A percentile compares a stretch with the other conserved stretches of the same genome.
Conservation (phyloP, 2,113 vertebrate species). For the Xyrauchen texanus region DNA sequence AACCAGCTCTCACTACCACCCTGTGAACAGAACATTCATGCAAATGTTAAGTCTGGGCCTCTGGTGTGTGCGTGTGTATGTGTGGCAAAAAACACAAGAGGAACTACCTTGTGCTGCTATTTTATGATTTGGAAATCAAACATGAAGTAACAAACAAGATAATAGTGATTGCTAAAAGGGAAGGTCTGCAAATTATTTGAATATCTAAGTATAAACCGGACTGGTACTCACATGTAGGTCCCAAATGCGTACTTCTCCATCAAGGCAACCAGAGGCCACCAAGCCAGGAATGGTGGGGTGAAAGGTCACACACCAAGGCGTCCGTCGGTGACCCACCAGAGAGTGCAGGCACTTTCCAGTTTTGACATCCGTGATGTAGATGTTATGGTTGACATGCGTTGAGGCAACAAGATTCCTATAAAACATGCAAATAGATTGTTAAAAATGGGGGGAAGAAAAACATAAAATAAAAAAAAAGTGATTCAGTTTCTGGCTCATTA, state of each 20-base stretch:
- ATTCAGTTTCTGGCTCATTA: too few species aligned
- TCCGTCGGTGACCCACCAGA: slow-evolving; percentile 93
- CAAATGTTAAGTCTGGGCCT: background rate
- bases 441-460: too few species aligned
- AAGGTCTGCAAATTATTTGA: background rate
- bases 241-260: slow-evolving; percentile 98
- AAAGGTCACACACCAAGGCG: slow-evolving; percentile 98
- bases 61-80: too few species aligned
- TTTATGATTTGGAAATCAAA: background rate
- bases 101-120: background rate
- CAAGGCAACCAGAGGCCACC: slow-evolving; percentile 96
- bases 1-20: slow-evolving; percentile 99
- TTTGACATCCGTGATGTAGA: slow-evolving; percentile 99
- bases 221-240: slow-evolving; percentile 91
- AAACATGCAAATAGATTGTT: background rate
- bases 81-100: background rate
- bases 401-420: slow-evolving; percentile 94
- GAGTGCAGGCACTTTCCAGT: slow-evolving; percentile 97
- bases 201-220: background rate
- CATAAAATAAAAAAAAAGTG: too few species aligned
- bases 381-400: slow-evolving; percentile 99
- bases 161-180: background rate
- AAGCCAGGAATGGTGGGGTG: slow-evolving; percentile 97
- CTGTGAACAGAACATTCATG: slow-evolving; percentile 65
- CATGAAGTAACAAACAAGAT: background rate